Evolutionary conservation across 2,113 vertebrate species (phyloP).

Genomic region (Falco punctatus): DNA sequence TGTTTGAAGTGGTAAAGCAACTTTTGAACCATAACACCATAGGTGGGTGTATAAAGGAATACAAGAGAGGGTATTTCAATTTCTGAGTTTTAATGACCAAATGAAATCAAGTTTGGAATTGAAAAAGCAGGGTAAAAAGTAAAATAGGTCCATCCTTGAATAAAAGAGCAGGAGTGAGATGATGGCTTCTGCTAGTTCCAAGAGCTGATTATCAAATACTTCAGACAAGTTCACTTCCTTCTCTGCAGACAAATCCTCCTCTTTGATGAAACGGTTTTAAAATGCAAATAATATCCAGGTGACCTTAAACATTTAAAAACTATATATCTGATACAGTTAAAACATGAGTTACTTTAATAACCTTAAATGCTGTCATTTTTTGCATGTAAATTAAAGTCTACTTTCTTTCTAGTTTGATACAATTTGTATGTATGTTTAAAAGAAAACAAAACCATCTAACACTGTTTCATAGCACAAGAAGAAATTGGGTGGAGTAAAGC

Average conservation of each 20-base stretch:
- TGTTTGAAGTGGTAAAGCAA: background rate
- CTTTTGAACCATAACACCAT: background rate
- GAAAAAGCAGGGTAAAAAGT: background rate
- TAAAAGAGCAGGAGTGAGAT: conserved; percentile 1
- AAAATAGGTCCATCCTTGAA: background rate
- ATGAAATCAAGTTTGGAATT: background rate
- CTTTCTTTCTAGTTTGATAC: background rate
- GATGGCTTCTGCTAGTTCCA: background rate
- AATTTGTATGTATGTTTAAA: background rate
- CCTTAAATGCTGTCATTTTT: background rate
- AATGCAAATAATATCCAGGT: conserved; percentile 14
- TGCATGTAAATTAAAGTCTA: background rate
- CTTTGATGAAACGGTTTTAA: conserved; percentile 17
- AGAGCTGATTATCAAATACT: conserved; percentile 27
- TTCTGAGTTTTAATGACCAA: conserved; percentile 5
- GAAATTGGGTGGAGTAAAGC: background rate
- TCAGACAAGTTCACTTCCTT: conserved; percentile 44
- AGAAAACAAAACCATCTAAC: background rate
- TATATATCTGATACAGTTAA: background rate
- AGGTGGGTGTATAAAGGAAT: background rate
- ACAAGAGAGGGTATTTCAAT: background rate
- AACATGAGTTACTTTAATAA: background rate
- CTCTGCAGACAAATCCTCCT: background rate
- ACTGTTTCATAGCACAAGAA: background rate
- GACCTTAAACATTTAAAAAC: background rate